Evolutionary conservation across 2,113 vertebrate species (phyloP), one percentile per base, ranked within the genome.

Genomic region (Sitta europaea): DNA sequence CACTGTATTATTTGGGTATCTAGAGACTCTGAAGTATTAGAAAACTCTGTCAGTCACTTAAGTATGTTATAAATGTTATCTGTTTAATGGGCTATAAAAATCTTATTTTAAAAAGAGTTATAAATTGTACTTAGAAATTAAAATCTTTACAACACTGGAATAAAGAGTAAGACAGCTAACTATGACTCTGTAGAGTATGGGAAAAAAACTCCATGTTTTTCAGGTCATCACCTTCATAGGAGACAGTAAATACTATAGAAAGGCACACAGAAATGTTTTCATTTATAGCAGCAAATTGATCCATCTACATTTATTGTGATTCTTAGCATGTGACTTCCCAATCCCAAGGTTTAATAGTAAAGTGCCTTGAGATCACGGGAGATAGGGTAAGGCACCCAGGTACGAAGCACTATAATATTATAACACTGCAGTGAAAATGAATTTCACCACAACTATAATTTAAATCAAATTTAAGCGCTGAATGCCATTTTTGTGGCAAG

Each of bases 21-120:
- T 53, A 71, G 42, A 79, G 57, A 8, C 8, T 72, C 38, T 78
- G 42, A 85, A 74, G 28, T 59, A 55, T 15, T 61, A 67, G 21
- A 84, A 75, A 88, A 67, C 14, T 36, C 11, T 29, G 23, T 33
- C 24, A 22, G 38, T 77, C 1, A 0, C 35, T 42, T 28, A 40
- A 73, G 22, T 42, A 8, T 47, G 27, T 28, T 66, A 50, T 19
- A 36, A 91, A 43, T 47, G n/a, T 58, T 61, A 43, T 33, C 53
- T 78, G 5, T 31, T 77, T 63, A 58, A 53, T 2, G 4, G 5
- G 1, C 27, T 68, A 74, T 12, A 74, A 86, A 70, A 90, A 73
- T 42, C 4, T 2, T 36, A 5, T 50, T 70, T 5, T 0, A 16
- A 65, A 28, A 59, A 68, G 63, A 2, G 0, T 43, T 78, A 17